Evolutionary conservation across 2,797 vertebrate species (phyloP).

Genomic region (Chrysocyon brachyurus): DNA sequence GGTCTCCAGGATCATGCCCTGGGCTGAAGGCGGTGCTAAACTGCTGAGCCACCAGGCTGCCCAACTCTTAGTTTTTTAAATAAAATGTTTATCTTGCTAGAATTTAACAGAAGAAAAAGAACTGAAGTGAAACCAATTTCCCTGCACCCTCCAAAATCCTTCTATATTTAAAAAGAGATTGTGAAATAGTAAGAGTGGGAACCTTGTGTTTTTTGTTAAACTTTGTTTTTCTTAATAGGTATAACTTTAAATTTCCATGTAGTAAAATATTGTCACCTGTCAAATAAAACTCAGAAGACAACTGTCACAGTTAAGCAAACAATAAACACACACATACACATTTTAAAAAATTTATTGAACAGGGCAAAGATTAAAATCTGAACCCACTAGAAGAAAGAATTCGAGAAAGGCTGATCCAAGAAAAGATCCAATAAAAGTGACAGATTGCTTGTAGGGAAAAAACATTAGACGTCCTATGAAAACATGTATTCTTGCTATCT

Average conservation of each 20-base stretch:
- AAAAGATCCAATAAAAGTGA: slow-evolving; percentile 29
- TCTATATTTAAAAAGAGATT: slow-evolving; percentile 61
- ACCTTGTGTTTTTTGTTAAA: slow-evolving; percentile 27
- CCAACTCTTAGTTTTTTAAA: too few species aligned
- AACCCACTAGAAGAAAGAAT: neutral
- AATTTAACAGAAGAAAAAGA: slow-evolving; percentile 59
- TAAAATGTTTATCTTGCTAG: neutral
- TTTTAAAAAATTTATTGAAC: neutral
- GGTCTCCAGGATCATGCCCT: too few species aligned
- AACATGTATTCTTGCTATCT: neutral
- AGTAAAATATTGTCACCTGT: slow-evolving; percentile 51
- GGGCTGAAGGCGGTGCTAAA: too few species aligned
- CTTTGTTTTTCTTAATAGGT: slow-evolving; percentile 22
- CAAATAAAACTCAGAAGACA: slow-evolving; percentile 59
- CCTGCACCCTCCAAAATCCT: neutral
- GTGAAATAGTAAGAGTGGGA: slow-evolving; percentile 37
- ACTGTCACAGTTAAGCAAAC: neutral
- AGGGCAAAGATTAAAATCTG: slow-evolving; percentile 2
- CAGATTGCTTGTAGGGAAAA: neutral
- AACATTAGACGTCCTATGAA: neutral
- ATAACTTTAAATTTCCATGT: slow-evolving; percentile 40
- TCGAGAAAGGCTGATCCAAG: slow-evolving; percentile 30
- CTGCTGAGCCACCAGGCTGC: too few species aligned
- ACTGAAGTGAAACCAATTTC: neutral
- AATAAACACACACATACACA: neutral